Percentiles rank a stretch among this genome's conserved stretches.
phyloP scores from a whole-genome alignment of 2,888 invertebrate genomes.

The Drosophila quasianomalipes region DNA sequence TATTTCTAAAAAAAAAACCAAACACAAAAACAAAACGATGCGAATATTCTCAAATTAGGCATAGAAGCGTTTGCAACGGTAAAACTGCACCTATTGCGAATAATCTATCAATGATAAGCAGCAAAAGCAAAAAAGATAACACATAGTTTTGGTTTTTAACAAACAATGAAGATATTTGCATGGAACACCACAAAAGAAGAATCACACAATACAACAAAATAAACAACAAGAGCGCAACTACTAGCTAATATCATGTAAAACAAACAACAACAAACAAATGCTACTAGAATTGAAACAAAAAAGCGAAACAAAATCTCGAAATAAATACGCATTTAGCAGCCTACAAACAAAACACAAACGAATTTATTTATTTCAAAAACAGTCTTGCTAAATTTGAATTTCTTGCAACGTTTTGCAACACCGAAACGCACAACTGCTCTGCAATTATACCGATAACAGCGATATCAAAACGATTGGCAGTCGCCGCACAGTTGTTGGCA shows the following conservation, averaged over 20 bases:
- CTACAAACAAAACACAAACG: slow-evolving; percentile 47
- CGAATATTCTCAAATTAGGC: slow-evolving; percentile 66
- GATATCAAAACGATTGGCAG: slow-evolving; percentile 4
- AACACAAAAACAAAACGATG: slow-evolving; percentile 25
- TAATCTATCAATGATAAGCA: slow-evolving; percentile 75
- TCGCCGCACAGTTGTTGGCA: slow-evolving; percentile 27
- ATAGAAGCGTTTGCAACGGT: slow-evolving; percentile 67
- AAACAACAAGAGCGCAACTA: slow-evolving; percentile 65
- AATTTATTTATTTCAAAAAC: slow-evolving; percentile 19
- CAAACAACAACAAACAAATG: slow-evolving; percentile 76
- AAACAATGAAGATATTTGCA: slow-evolving; percentile 51
- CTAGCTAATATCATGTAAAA: slow-evolving; percentile 80
- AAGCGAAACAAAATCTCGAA: slow-evolving; percentile 69
- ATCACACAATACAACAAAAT: slow-evolving; percentile 34
- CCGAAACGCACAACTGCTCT: slow-evolving; percentile 1
- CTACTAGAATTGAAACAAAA: slow-evolving; percentile 83
- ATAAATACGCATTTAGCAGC: slow-evolving; percentile 83
- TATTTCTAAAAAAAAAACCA: slow-evolving; percentile 37
- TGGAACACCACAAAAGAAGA: slow-evolving; percentile 41
- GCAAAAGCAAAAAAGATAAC: slow-evolving; percentile 56
- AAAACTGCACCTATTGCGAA: slow-evolving; percentile 71
- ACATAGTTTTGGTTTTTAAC: slow-evolving; percentile 70
- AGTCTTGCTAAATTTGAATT: neutral
- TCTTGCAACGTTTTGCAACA: slow-evolving; percentile 19
- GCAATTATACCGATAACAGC: slow-evolving; percentile 16